Evolutionary conservation across 1,140 invertebrate genomes (phyloP).

Genomic region (Pseudomyrmex cubaensis): DNA sequence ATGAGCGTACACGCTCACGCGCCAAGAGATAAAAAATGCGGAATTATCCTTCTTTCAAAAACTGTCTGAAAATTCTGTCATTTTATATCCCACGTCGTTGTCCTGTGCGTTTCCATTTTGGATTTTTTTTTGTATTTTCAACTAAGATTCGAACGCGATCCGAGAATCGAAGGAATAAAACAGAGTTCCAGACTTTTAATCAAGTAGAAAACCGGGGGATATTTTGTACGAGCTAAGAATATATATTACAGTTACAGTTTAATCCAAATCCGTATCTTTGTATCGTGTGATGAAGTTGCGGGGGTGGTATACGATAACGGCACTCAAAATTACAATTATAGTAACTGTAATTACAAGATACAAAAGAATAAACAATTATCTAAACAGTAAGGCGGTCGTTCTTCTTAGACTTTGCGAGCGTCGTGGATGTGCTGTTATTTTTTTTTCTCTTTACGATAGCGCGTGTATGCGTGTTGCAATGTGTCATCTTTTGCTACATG

Average conservation of each 20-base stretch:
- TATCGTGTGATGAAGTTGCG: slow-evolving; percentile 34
- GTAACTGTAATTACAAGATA: slow-evolving; percentile 48
- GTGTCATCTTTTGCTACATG: no score
- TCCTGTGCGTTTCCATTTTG: neutral
- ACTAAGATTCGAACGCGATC: slow-evolving; percentile 6
- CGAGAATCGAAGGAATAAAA: neutral
- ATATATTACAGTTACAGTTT: slow-evolving; percentile 53
- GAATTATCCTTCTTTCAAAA: neutral
- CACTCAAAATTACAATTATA: slow-evolving; percentile 52
- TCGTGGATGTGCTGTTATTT: neutral
- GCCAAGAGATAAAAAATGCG: neutral
- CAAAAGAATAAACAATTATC: slow-evolving; percentile 34
- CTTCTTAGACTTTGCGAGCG: neutral
- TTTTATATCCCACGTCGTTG: neutral
- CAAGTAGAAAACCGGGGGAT: slow-evolving; percentile 31
- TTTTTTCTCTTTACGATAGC: no score
- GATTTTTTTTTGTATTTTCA: no score
- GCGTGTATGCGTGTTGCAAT: neutral
- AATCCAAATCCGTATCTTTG: slow-evolving; percentile 56
- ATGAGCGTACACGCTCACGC: no score
- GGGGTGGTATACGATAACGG: slow-evolving; percentile 45
- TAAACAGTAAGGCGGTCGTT: neutral
- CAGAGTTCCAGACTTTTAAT: slow-evolving; percentile 12
- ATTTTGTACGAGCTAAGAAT: slow-evolving; percentile 66
- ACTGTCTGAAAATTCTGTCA: neutral